phyloP scores from a whole-genome alignment of 2,113 vertebrate species.

The Pagrus major region DNA sequence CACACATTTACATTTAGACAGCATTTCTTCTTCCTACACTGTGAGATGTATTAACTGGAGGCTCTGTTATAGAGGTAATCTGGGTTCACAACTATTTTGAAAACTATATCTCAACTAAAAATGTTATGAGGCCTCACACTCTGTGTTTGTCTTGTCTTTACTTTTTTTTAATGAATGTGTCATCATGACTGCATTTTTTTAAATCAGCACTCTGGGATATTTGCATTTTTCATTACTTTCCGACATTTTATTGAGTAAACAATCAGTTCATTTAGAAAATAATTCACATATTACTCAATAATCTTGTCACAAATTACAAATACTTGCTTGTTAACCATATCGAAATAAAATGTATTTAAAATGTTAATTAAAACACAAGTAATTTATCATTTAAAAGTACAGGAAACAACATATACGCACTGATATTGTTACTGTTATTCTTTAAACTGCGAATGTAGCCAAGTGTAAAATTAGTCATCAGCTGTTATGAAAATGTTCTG shows the following conservation, averaged over 20 bases:
- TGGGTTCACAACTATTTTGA: background rate
- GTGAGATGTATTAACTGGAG: background rate
- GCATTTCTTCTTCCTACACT: conserved; percentile 16
- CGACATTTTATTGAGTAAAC: background rate
- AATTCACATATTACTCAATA: background rate
- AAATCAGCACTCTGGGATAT: background rate
- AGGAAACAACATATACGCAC: too few relatives aligned
- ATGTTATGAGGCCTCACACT: background rate
- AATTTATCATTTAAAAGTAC: too few relatives aligned
- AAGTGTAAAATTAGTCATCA: too few relatives aligned
- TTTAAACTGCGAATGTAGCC: too few relatives aligned
- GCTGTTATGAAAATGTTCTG: too few relatives aligned
- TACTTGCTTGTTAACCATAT: too few relatives aligned
- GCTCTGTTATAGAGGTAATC: background rate
- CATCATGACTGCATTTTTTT: background rate
- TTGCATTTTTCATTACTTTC: background rate
- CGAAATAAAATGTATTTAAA: too few relatives aligned
- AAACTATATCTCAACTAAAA: background rate
- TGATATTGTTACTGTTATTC: too few relatives aligned
- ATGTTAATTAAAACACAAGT: too few relatives aligned
- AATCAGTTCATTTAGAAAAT: background rate
- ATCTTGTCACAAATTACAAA: too few relatives aligned
- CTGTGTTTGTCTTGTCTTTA: too few relatives aligned
- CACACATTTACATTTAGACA: conserved; percentile 73
- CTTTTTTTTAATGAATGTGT: background rate